phyloP scores from a whole-genome alignment of 2,888 invertebrate genomes.

The Limnephilus marmoratus region DNA sequence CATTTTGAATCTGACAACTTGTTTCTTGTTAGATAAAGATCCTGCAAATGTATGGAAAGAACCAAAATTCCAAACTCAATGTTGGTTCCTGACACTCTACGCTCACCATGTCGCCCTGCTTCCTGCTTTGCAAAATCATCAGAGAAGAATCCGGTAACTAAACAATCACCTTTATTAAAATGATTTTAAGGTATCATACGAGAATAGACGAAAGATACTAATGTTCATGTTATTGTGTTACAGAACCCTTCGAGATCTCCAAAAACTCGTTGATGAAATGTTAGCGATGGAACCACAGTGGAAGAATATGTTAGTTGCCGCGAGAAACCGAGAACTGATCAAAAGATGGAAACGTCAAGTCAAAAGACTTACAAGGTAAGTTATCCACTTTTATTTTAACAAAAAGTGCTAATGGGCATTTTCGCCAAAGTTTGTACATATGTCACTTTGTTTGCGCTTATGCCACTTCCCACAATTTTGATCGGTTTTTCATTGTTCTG shows the following conservation, averaged over 20 bases:
- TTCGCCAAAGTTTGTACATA: no score
- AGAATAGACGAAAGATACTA: not conserved
- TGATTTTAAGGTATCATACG: not conserved
- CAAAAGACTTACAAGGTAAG: constrained; percentile 83
- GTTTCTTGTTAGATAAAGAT: constrained; percentile 72
- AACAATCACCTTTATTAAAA: not conserved
- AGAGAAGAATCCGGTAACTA: constrained; percentile 73
- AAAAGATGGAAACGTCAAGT: constrained; percentile 93
- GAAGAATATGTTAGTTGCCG: constrained; percentile 83
- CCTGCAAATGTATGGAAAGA: constrained; percentile 82
- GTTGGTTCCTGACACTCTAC: constrained; percentile 97
- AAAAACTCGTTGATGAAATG: constrained; percentile 91
- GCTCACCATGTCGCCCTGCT: constrained; percentile 95
- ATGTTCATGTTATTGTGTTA: constrained; percentile 9
- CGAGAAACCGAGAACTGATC: constrained; percentile 88
- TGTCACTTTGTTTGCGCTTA: no score
- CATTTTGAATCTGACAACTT: not conserved
- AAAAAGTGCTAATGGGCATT: not conserved
- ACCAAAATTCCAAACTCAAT: constrained; percentile 96
- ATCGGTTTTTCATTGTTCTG: no score
- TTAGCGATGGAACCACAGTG: constrained; percentile 89
- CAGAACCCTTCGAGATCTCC: constrained; percentile 87
- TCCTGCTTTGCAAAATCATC: constrained; percentile 89
- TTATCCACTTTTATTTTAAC: not conserved
- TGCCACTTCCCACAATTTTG: no score